Percentiles rank a stretch among this genome's conserved stretches.
Conservation (phyloP, 37 sponge, comb jelly and placozoan species). For the Geodia barretti region DNA sequence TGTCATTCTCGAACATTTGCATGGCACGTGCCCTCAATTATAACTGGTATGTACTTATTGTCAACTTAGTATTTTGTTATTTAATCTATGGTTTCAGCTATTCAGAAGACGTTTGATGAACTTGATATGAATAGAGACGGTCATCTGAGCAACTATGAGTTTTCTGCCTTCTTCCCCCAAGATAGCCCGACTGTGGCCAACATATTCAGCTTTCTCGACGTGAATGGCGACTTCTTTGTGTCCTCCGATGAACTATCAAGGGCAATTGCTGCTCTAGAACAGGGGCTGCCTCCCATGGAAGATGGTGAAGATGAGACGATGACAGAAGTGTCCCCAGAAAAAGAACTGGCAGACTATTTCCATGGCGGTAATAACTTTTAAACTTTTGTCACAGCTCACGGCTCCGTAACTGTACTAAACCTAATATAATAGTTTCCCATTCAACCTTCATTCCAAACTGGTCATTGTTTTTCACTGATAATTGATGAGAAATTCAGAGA, state of each 20-base stretch:
- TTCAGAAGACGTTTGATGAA: background rate
- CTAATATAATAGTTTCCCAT: no score
- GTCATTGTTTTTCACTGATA: no score
- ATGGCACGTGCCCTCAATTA: no score
- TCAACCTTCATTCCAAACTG: no score
- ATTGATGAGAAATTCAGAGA: no score
- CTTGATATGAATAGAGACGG: conserved; percentile 2
- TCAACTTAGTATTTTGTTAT: no score
- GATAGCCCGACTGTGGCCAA: background rate
- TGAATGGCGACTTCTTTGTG: background rate
- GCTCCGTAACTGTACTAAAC: no score
- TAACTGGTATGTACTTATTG: no score
- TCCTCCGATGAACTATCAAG: background rate
- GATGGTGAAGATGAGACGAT: background rate
- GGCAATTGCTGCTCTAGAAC: background rate
- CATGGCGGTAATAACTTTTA: background rate
- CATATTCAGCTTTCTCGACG: background rate
- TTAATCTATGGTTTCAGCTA: background rate
- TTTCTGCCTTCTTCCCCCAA: background rate
- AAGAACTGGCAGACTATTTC: background rate
- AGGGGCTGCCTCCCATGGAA: no score
- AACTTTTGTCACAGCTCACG: no score
- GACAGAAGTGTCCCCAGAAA: background rate
- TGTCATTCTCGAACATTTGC: no score
- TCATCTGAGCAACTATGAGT: background rate